Percentiles rank a stretch among this genome's conserved stretches.
phyloP scores from a whole-genome alignment of 2,888 invertebrate genomes.

The Galeruca laticollis region DNA sequence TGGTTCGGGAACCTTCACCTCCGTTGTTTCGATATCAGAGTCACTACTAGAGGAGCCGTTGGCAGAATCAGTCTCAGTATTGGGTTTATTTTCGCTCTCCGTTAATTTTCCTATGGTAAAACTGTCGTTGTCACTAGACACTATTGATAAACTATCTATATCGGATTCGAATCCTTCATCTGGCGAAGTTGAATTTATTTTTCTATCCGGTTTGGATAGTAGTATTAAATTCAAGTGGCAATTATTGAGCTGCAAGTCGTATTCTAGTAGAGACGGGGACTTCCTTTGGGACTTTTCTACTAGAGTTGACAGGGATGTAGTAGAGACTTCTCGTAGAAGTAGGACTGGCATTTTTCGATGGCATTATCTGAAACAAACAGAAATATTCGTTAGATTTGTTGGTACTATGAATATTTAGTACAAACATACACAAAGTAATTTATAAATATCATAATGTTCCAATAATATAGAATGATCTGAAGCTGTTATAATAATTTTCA shows the following conservation, averaged over 20 bases:
- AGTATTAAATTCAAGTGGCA: conserved; percentile 59
- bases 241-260: conserved; percentile 60
- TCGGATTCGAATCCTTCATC: conserved; percentile 70
- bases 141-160: conserved; percentile 64
- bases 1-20: conserved; percentile 26
- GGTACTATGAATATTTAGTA: no score
- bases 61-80: conserved; percentile 65
- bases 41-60: conserved; percentile 65
- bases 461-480: no score
- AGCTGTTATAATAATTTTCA: no score
- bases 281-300: conserved; percentile 61
- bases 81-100: conserved; percentile 51
- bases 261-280: conserved; percentile 57
- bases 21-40: conserved; percentile 59
- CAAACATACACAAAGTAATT: neutral
- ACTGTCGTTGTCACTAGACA: conserved; percentile 64
- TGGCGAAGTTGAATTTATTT: conserved; percentile 45
- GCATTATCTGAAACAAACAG: conserved; percentile 64
- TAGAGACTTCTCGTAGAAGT: conserved; percentile 62
- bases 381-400: conserved; percentile 14
- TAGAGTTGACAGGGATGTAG: conserved; percentile 60
- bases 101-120: conserved; percentile 51
- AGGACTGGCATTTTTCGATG: conserved; percentile 62
- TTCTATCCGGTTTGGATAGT: conserved; percentile 47
- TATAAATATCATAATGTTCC: no score